Base-by-base conservation (phyloP, 2,888 invertebrate genomes). In the Drosophila pullipes region DNA sequence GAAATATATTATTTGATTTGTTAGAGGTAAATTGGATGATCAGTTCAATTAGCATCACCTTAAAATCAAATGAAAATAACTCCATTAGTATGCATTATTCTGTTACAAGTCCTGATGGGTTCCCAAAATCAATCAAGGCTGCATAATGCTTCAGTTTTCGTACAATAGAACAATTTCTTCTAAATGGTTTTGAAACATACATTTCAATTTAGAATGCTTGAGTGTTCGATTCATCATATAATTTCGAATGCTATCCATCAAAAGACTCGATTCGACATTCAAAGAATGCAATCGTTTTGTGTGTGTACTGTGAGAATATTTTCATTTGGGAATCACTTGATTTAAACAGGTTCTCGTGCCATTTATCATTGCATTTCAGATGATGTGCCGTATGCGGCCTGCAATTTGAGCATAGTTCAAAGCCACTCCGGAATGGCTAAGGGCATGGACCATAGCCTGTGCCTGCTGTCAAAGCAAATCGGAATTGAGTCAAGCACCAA, bases 381-480 rank as follows among this genome's bases (percentile, higher is more conserved):
- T 53, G 22, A 30, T 53, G 31, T 39, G 41, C 44, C 28, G 30
- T 30, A 28, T 50, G 18, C 28, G 30, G n/a, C 33, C 22, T 52
- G 37, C 50, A 55, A 68, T 59, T 63, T 28, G 63, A 78, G 74
- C 61, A 44, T 47, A 54, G 57, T 64, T 75, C 61, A 74, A 75
- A 69, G 54, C 52, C 53, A 57, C 16, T 53, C n/a, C 35, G 39
- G 49, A 37, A 50, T 25, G 66, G 31, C 35, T 31, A 22, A 28
- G 55, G n/a, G 28, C 37, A 55, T 49, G 58, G 53, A 53, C 49
- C 25, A 22, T 61, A 78, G 69, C 54, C 74, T 87, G 77, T 80
- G 85, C 72, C 80, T 28, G 68, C 77, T 88, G 85, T 88, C 89
- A 88, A 83, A 85, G 83, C 86, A 85, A 47, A 59, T 64, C 53